A percentile compares a stretch with the other conserved stretches of the same genome.
phyloP scores from a whole-genome alignment of 2,888 invertebrate species.

The Limnephilus auricula region DNA sequence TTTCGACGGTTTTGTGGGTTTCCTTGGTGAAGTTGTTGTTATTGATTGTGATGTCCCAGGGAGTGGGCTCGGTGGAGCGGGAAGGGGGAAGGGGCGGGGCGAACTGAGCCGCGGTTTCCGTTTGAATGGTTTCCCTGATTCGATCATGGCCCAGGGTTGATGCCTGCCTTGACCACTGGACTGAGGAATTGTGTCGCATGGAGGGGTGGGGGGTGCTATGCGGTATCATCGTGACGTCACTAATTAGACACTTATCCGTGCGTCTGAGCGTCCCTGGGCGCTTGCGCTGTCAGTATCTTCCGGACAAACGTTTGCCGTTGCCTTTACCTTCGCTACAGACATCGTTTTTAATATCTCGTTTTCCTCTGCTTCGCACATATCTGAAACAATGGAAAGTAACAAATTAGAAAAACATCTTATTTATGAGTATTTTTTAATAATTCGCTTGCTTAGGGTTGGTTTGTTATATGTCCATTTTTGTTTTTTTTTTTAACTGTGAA shows the following conservation, averaged over 20 bases:
- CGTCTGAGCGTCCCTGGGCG: not conserved
- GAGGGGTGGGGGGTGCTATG: conserved; percentile 43
- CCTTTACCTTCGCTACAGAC: conserved; percentile 1
- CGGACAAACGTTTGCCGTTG: not conserved
- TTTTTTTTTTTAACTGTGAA: too few relatives aligned
- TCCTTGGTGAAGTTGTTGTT: conserved; percentile 12
- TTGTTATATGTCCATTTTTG: too few relatives aligned
- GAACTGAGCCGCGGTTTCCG: conserved; percentile 31
- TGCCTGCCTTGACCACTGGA: conserved; percentile 26
- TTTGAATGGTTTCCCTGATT: conserved; percentile 45
- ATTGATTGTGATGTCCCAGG: conserved; percentile 13
- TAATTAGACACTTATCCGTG: conserved; percentile 8
- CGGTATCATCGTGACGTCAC: conserved; percentile 47
- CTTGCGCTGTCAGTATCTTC: not conserved
- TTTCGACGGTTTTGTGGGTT: not conserved
- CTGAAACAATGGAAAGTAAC: not conserved
- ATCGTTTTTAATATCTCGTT: not conserved
- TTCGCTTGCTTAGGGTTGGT: too few relatives aligned
- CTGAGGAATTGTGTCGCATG: conserved; percentile 41
- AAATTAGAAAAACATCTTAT: too few relatives aligned
- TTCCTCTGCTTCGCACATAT: not conserved
- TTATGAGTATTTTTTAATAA: too few relatives aligned
- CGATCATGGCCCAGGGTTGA: conserved; percentile 41
- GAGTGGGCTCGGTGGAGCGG: not conserved
- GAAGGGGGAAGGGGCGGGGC: not conserved